Evolutionary conservation across 92 coral and sea anemone species (phyloP).

Genomic region (Porites rus): DNA sequence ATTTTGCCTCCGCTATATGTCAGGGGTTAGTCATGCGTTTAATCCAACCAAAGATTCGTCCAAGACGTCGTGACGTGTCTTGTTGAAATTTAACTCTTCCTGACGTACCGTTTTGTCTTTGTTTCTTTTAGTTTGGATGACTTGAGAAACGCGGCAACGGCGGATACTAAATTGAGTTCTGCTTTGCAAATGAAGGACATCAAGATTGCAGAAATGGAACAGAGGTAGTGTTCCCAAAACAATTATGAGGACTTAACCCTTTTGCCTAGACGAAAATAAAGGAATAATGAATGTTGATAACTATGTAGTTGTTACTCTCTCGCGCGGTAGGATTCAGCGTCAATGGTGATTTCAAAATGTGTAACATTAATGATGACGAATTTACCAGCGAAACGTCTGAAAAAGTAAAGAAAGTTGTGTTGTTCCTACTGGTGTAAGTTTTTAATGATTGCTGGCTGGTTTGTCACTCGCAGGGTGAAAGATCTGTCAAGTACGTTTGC

Average conservation of each 20-base stretch:
- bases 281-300: background rate
- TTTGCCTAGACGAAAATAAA: background rate
- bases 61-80: background rate
- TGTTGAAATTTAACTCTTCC: background rate
- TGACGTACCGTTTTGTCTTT: background rate
- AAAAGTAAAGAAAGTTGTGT: too few relatives aligned
- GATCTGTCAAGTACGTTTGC: slow-evolving; percentile 64
- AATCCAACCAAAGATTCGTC: background rate
- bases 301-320: too few relatives aligned
- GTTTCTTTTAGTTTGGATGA: slow-evolving; percentile 72
- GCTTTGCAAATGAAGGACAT: slow-evolving; percentile 81
- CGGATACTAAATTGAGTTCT: slow-evolving; percentile 64
- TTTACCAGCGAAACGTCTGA: too few relatives aligned
- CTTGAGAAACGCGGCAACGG: slow-evolving; percentile 68
- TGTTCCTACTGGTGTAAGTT: too few relatives aligned
- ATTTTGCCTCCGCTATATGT: too few relatives aligned
- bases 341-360: too few relatives aligned
- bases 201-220: slow-evolving; percentile 75
- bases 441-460: background rate
- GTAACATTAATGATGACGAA: too few relatives aligned
- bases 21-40: too few relatives aligned
- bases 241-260: background rate
- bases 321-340: too few relatives aligned
- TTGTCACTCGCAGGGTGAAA: slow-evolving; percentile 44
- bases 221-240: slow-evolving; percentile 26